These are phyloP conservation scores for Yponomeuta plumbellus DNA, from an alignment of 2,888 invertebrate species.

Conservation along the genomic window DNA sequence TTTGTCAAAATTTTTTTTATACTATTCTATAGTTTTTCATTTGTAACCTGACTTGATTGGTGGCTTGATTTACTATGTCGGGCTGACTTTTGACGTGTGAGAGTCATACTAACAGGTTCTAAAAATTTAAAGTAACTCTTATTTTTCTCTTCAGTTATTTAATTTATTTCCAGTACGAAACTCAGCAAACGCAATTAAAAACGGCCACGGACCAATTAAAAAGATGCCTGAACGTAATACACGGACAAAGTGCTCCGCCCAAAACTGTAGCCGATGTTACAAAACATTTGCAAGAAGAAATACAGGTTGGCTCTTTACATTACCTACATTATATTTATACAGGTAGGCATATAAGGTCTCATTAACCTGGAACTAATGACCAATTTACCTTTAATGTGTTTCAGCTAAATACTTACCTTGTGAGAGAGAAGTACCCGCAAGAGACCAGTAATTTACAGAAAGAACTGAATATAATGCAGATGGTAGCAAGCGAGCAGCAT, in stretches of 20 bases:
- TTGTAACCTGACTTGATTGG: too few species aligned
- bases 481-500: conserved; percentile 80
- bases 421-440: conserved; percentile 86
- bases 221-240: conserved; percentile 78
- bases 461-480: conserved; percentile 81
- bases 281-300: conserved; percentile 85
- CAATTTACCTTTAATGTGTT: conserved; percentile 22
- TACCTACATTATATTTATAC: neutral
- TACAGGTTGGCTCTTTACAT: conserved; percentile 60
- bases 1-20: too few species aligned
- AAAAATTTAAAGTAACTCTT: too few species aligned
- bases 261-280: conserved; percentile 80
- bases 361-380: neutral
- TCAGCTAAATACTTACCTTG: conserved; percentile 82
- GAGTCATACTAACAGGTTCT: too few species aligned
- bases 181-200: conserved; percentile 66
- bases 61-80: too few species aligned
- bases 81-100: too few species aligned
- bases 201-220: conserved; percentile 77
- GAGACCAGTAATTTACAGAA: conserved; percentile 80
- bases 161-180: conserved; percentile 40
- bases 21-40: too few species aligned
- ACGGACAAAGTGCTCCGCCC: conserved; percentile 66
- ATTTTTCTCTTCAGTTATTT: neutral
- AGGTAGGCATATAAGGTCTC: neutral